Conservation (phyloP, 2,113 vertebrate genomes). For the Thamnophis sirtalis region DNA sequence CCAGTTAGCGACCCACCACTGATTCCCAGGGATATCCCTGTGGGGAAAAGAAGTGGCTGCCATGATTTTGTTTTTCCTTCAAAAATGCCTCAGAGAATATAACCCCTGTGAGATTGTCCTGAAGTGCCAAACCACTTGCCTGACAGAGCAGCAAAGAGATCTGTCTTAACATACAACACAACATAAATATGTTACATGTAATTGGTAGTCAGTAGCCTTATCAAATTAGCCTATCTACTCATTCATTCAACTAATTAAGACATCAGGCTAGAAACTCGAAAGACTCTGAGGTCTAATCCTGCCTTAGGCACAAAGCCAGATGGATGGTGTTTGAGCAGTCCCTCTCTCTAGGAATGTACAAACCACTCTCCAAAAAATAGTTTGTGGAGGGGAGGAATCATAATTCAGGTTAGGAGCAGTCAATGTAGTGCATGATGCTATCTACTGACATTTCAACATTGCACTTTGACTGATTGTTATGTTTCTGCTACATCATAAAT, state of each 20-base stretch:
- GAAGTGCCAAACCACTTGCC: neutral
- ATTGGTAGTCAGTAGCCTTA: neutral
- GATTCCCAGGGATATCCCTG: neutral
- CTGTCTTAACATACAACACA: neutral
- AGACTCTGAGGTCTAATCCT: neutral
- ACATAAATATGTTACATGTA: neutral
- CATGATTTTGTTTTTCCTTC: neutral
- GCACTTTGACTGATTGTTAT: neutral
- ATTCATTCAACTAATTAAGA: neutral
- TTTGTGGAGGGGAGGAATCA: too few species aligned
- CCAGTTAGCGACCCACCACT: too few species aligned
- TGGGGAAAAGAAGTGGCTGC: neutral
- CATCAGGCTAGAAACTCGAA: neutral
- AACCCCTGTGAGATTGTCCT: neutral
- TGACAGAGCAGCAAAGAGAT: neutral
- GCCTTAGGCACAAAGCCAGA: neutral
- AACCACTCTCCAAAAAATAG: neutral
- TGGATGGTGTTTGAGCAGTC: neutral
- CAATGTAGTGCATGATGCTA: neutral
- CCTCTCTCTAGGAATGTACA: neutral
- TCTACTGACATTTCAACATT: neutral
- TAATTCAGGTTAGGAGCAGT: neutral
- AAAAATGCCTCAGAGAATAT: neutral
- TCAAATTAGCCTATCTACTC: neutral
- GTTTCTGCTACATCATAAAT: neutral